Evolutionary conservation across 92 coral and sea anemone genomes (phyloP), one percentile per base, ranked within the genome.

Genomic region (Porites rus): DNA sequence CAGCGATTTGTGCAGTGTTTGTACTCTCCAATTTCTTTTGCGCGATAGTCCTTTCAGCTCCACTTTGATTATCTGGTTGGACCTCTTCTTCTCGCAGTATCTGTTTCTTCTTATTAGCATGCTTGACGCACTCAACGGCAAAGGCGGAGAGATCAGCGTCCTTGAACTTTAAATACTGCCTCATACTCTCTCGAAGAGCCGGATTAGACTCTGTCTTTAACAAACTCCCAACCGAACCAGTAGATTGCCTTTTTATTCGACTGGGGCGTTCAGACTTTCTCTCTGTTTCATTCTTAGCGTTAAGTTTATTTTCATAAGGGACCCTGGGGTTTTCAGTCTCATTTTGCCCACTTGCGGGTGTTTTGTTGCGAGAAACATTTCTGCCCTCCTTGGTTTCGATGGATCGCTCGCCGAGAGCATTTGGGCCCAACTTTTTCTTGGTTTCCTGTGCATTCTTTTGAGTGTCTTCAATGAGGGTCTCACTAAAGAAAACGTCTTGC

Each of bases 41-140:
- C n/a, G 54, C 22, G 10, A n/a, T 18, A n/a, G 28, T 65, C 21
- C 62, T 72, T 10, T 56, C 56, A 60, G 10, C 50, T 10, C 75
- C 22, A 24, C 31, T 50, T 51, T 56, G 53, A 51, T 43, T 84
- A 8, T 65, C 81, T 20, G 60, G 28, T 50, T 51, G 79, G 51
- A 22, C 72, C 51, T 75, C 77, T 28, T 28, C 83, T 22, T 53
- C 83, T 4, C 69, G 65, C 13, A 7, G 6, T 2, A 7, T 54
- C 31, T 65, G 88, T 85, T 75, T 88, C 90, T 92, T 92, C 60
- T 88, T 88, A 65, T 92, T 90, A 51, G 97, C 97, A 56, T 93
- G 92, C 65, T 91, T 77, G 8, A 94, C 84, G 28, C 97, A 94
- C 68, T 88, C 86, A 72, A 79, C 86, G 0, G 97, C 97, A 84